These are phyloP conservation scores for Ailurus styani DNA, from an alignment of 2,113 vertebrate species.

Conservation along the genomic window DNA sequence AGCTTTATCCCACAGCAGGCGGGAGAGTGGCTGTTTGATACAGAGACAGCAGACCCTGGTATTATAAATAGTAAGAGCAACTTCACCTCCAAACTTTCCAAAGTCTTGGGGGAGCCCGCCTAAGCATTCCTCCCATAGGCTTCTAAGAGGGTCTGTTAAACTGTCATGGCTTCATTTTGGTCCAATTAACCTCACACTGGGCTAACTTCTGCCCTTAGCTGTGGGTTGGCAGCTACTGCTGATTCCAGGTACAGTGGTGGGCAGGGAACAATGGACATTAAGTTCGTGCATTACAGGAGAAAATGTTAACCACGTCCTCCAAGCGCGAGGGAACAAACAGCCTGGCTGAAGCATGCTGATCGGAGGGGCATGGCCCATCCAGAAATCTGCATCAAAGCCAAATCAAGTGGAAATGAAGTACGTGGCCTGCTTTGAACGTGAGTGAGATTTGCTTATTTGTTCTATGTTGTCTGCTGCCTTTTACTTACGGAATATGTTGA, in stretches of 20 bases:
- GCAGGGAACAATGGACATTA: conserved; percentile 8
- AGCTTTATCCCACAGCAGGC: neutral
- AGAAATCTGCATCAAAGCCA: neutral
- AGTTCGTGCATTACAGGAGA: neutral
- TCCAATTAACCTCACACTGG: conserved; percentile 45
- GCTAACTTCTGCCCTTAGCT: conserved; percentile 42
- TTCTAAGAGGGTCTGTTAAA: conserved; percentile 16
- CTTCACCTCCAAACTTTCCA: neutral
- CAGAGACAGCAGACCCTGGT: neutral
- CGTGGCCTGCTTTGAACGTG: accelerated
- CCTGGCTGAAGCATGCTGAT: neutral
- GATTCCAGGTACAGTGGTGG: conserved; percentile 2
- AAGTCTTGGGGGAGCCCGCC: neutral
- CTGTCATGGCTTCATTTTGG: neutral
- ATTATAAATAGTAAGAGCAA: neutral
- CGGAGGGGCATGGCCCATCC: neutral
- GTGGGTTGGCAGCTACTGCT: conserved; percentile 16
- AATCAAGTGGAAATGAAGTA: neutral
- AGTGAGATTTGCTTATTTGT: neutral
- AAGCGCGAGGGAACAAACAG: neutral
- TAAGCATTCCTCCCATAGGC: neutral
- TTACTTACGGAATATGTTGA: neutral
- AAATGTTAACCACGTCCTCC: neutral
- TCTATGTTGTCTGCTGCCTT: neutral
- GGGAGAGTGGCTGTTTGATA: neutral